These are phyloP conservation scores for Anastrepha ludens DNA, from an alignment of 1,140 invertebrate species.

Conservation along the genomic window DNA sequence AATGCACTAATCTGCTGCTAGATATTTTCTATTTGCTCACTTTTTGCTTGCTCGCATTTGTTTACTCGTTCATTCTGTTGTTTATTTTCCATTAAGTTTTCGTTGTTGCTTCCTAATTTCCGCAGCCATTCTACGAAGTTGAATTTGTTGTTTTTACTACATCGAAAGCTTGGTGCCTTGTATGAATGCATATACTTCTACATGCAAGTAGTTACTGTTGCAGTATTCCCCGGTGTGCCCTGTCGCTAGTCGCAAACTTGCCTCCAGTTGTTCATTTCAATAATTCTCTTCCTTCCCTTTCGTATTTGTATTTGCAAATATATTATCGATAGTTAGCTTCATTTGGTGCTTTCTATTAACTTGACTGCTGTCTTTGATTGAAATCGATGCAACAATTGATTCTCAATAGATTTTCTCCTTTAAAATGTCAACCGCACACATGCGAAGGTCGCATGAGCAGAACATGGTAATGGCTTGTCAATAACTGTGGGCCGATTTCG, in stretches of 20 bases:
- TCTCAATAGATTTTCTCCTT: slow-evolving; percentile 44
- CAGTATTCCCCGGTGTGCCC: slow-evolving; percentile 40
- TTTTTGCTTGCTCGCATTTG: slow-evolving; percentile 29
- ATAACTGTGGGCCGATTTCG: too few relatives aligned
- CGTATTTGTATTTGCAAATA: neutral
- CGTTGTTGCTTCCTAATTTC: slow-evolving; percentile 41
- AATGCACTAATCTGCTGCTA: slow-evolving; percentile 56
- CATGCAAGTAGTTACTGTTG: slow-evolving; percentile 33
- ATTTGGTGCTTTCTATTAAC: slow-evolving; percentile 9
- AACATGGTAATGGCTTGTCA: too few relatives aligned
- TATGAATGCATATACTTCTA: too few relatives aligned
- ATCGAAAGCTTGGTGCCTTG: neutral
- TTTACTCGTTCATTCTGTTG: slow-evolving; percentile 42
- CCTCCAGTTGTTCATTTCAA: slow-evolving; percentile 21
- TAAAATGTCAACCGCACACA: neutral
- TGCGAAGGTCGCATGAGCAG: neutral
- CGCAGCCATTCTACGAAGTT: neutral
- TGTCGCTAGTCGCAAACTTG: neutral
- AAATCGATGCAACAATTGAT: slow-evolving; percentile 55
- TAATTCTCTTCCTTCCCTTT: neutral
- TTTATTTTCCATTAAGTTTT: slow-evolving; percentile 52
- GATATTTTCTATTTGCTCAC: neutral
- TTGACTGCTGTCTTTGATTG: slow-evolving; percentile 52
- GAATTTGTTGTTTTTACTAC: slow-evolving; percentile 59
- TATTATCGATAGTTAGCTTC: neutral